Percentiles rank a stretch among this genome's conserved stretches.
Conservation (phyloP, 2,888 invertebrate genomes). For the Parnassius orleans region DNA sequence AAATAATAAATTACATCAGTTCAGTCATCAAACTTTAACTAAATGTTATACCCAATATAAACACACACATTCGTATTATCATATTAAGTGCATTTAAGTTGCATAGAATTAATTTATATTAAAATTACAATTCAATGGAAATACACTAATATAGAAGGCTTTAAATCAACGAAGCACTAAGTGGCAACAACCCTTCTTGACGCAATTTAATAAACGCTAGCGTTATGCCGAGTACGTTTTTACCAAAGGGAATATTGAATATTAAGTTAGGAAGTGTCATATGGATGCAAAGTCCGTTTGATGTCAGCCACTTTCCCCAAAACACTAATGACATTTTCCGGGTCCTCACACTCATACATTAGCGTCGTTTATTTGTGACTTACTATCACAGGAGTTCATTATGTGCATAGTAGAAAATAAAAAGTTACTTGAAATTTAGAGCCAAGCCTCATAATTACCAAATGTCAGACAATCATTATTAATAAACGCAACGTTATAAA, state of each 20-base stretch:
- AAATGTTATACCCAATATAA: too few relatives aligned
- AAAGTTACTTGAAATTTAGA: background rate
- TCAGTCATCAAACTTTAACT: too few relatives aligned
- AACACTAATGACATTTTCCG: conserved; percentile 74
- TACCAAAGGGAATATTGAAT: conserved; percentile 64
- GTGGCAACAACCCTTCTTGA: conserved; percentile 53
- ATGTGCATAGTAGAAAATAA: background rate
- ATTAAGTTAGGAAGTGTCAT: conserved; percentile 73
- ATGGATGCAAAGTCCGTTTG: conserved; percentile 72
- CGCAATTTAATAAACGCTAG: conserved; percentile 61
- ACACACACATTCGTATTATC: too few relatives aligned
- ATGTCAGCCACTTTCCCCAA: conserved; percentile 61
- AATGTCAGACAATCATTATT: too few relatives aligned
- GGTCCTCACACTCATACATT: conserved; percentile 53
- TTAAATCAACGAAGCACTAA: conserved; percentile 1
- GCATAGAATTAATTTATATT: too few relatives aligned
- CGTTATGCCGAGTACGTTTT: conserved; percentile 46
- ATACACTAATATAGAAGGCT: background rate
- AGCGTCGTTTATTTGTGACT: conserved; percentile 29
- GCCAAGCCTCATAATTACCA: background rate
- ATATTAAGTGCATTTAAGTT: too few relatives aligned
- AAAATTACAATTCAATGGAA: background rate
- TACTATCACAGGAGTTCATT: conserved; percentile 3
- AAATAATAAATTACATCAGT: too few relatives aligned
- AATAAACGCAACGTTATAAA: too few relatives aligned